Evolutionary conservation across 2,113 vertebrate species (phyloP).

Genomic region (Callipepla californica): DNA sequence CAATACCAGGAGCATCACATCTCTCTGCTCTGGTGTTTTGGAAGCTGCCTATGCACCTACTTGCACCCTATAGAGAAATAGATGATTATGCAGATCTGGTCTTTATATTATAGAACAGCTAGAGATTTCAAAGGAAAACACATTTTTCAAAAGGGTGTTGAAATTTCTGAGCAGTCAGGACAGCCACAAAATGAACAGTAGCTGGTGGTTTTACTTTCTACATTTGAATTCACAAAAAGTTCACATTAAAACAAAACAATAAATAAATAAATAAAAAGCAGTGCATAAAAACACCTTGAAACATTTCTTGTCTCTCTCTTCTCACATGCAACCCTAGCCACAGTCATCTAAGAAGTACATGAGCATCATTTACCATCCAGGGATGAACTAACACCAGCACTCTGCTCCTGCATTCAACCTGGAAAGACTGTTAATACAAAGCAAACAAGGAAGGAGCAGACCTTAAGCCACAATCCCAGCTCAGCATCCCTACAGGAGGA

Average conservation of each 20-base stretch:
- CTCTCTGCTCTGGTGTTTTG: neutral
- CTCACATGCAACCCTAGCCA: neutral
- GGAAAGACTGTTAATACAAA: neutral
- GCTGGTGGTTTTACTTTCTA: neutral
- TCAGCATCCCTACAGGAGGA: neutral
- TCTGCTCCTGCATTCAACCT: neutral
- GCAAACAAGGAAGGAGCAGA: neutral
- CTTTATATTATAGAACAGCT: neutral
- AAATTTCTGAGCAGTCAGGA: neutral
- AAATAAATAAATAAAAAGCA: neutral
- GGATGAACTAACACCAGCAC: neutral
- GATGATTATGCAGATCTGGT: neutral
- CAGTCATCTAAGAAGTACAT: neutral
- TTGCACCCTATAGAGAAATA: neutral
- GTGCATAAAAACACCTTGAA: neutral
- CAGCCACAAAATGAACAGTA: neutral
- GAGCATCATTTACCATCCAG: neutral
- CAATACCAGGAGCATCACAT: neutral
- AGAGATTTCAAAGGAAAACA: neutral
- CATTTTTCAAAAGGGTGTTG: neutral
- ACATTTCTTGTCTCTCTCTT: neutral
- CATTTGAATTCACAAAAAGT: neutral
- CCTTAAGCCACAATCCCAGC: neutral
- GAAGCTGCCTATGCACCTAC: neutral
- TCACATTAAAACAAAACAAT: neutral